Conservation (phyloP, 2,113 vertebrate species). For the Formicarius rufipectus region DNA sequence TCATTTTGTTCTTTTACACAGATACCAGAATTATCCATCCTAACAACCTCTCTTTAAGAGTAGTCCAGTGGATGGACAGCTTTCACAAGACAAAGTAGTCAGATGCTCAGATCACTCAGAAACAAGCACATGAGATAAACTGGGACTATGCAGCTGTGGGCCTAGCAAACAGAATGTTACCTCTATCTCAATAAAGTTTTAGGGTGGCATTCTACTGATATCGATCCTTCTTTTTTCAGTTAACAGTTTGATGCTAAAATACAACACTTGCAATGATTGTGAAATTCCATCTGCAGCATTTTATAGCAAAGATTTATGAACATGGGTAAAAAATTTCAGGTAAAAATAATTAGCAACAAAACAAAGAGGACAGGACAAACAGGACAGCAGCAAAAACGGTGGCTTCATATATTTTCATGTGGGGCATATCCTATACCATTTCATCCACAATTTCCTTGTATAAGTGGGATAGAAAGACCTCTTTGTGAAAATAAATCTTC, state of each 20-base stretch:
- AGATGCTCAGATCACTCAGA: neutral
- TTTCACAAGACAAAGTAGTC: neutral
- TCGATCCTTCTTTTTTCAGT: neutral
- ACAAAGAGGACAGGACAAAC: neutral
- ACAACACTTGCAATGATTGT: accelerated
- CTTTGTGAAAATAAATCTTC: neutral
- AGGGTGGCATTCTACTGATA: neutral
- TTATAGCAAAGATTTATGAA: neutral
- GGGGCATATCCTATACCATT: neutral
- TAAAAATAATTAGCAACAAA: neutral
- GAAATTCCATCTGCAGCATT: neutral
- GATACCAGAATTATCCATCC: neutral
- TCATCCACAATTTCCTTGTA: neutral
- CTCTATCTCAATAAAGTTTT: neutral
- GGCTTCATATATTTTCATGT: neutral
- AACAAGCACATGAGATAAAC: neutral
- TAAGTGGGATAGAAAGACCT: neutral
- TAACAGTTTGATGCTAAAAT: neutral
- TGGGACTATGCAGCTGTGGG: accelerated
- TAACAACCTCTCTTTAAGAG: neutral
- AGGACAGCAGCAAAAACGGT: neutral
- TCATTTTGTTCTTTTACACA: neutral
- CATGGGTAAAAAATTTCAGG: neutral
- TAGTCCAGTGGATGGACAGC: neutral
- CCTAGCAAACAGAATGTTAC: neutral